A percentile compares a stretch with the other conserved stretches of the same genome.
Evolutionary conservation across 2,797 vertebrate species (phyloP).

Genomic region (Protosalanx chinensis): DNA sequence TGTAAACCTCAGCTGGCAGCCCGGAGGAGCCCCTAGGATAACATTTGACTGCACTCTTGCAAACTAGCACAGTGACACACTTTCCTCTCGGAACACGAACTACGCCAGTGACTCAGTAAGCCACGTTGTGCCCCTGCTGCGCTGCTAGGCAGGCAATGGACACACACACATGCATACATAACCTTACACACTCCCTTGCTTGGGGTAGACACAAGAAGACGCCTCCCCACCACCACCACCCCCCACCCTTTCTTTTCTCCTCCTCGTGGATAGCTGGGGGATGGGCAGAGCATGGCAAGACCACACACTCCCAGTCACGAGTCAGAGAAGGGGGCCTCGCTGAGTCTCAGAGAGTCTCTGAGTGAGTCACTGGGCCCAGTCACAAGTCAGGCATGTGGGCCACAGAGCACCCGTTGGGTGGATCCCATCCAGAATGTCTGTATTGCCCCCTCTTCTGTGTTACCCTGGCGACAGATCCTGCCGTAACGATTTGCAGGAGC

Average conservation of each 20-base stretch:
- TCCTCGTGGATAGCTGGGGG: constrained; percentile 16
- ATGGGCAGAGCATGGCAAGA: constrained; percentile 19
- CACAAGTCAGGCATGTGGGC: constrained; percentile 13
- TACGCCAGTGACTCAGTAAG: constrained; percentile 28
- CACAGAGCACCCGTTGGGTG: constrained; percentile 16
- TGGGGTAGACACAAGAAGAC: constrained; percentile 41
- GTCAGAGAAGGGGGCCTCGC: constrained; percentile 35
- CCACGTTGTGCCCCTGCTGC: constrained; percentile 9
- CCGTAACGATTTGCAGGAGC: constrained; percentile 27
- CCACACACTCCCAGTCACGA: constrained; percentile 30
- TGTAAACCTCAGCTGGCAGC: constrained; percentile 68
- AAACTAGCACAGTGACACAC: constrained; percentile 74
- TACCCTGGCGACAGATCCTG: constrained; percentile 32
- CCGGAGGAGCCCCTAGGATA: constrained; percentile 56
- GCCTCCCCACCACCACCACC: constrained; percentile 4
- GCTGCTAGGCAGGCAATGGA: not conserved
- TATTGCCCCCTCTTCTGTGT: constrained; percentile 30
- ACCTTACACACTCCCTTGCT: constrained; percentile 24
- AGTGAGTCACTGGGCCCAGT: constrained; percentile 32
- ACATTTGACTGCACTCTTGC: constrained; percentile 45
- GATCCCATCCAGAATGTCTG: constrained; percentile 31
- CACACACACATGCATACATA: constrained; percentile 11
- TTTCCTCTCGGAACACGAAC: constrained; percentile 59
- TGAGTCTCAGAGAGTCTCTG: constrained; percentile 36
- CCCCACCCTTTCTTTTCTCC: not conserved